Evolutionary conservation across 2,888 invertebrate species (phyloP), one percentile per base, ranked within the genome.

Genomic region (Zele albiditarsus): DNA sequence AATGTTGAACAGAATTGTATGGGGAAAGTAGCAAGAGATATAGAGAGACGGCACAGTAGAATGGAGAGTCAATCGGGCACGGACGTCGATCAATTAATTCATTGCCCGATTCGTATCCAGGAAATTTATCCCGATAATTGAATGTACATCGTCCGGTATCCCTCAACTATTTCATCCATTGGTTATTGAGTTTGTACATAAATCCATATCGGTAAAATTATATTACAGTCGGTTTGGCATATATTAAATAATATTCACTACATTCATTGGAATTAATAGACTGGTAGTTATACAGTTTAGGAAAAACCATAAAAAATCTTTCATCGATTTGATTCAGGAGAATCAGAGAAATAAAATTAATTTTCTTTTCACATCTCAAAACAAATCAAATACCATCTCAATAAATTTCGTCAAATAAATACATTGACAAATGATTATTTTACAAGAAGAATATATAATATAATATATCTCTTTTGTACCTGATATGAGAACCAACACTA

Each of bases 401-500:
- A 2, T 42, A n/a, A 46, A 46, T 46, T 46, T 14, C 16, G 14
- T 46, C 14, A 16, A 3, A 46, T n/a, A 46, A 66, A 14, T 53
- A 12, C 23, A 69, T 1, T 23, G 62, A 62, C 28, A 46, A 71
- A 38, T 33, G 42, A 27, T 42, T 25, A 62, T 27, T 62, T 27
- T 25, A 23, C 3, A 12, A 5, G 23, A 28, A 16, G 46, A 23
- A 46, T 46, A 42, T 38, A 5, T 31, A 23, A 53, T 46, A 20
- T 27, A 27, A 65, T 67, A 31, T 16, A 75, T 60, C 57, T 14
- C 62, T 25, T 53, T 33, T 27, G 86, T 85, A 92, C 92, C 92
- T 91, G 92, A 92, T 89, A 92, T 90, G 86, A 92, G 91, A 88
- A 92, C 91, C 89, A 92, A 90, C 86, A 92, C 91, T 89, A 92